phyloP scores from a whole-genome alignment of 30 jellyfish, hydroid and myxozoan species.

The Turritopsis rubra region DNA sequence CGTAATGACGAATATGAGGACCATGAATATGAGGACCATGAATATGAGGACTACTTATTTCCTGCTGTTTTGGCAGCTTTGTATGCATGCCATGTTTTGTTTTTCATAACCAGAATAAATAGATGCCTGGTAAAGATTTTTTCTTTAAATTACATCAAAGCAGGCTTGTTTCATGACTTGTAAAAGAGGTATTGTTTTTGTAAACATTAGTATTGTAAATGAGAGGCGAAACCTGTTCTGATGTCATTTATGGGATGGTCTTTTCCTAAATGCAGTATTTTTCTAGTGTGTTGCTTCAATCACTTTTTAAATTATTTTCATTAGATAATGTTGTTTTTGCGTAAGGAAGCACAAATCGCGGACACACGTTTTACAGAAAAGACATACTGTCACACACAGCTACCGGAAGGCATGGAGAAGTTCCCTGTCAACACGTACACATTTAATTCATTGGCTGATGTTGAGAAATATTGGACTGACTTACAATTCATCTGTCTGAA shows the following conservation, averaged over 20 bases:
- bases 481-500: slow-evolving; percentile 64
- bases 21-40: too few species aligned
- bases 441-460: slow-evolving; percentile 46
- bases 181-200: too few species aligned
- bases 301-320: background rate
- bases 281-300: background rate
- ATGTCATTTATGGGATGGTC: too few species aligned
- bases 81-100: too few species aligned
- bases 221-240: too few species aligned
- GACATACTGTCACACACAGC: slow-evolving; percentile 56
- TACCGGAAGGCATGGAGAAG: slow-evolving; percentile 47
- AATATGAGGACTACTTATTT: background rate
- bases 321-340: slow-evolving; percentile 39
- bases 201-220: too few species aligned
- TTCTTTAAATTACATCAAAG: too few species aligned
- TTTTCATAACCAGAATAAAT: too few species aligned
- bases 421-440: slow-evolving; percentile 51
- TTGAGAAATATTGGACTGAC: slow-evolving; percentile 67
- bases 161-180: too few species aligned
- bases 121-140: too few species aligned
- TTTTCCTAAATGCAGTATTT: too few species aligned
- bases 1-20: too few species aligned
- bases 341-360: slow-evolving; percentile 52
- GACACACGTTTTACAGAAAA: slow-evolving; percentile 70
- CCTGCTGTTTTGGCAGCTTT: background rate